Evolutionary conservation across 2,797 vertebrate genomes (phyloP), one percentile per base, ranked within the genome.

Genomic region (Orientallactaga sibirica): DNA sequence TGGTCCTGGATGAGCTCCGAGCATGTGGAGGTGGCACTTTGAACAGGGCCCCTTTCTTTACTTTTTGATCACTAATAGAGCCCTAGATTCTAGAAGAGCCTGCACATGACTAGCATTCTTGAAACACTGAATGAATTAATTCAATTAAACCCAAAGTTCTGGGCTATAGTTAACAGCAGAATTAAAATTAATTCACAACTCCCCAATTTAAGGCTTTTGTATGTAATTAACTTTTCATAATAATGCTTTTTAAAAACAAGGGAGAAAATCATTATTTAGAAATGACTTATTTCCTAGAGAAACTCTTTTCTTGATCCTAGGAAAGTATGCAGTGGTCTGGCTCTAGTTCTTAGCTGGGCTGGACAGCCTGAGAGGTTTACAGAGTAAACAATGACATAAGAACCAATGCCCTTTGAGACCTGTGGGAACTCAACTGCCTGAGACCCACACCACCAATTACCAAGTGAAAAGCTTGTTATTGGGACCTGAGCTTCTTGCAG

Each of bases 371-470:
- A 73, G 66, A 78, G 11, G 82, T 71, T 94, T 89, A 90, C 4
- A 71, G 2, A 81, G 76, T 84, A 92, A 94, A 95, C 19, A 94
- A 48, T 8, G 48, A 48, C 64, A 91, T 75, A 94, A 66, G 93
- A 91, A 92, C 82, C 29, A 66, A 0, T 91, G 61, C 66, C 79
- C 78, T 97, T 82, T 95, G 94, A 97, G 96, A 84, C 25, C 64
- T 83, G 55, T 61, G 94, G 93, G 15, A 97, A 93, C 84, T 86
- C 66, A 94, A 75, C 20, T 96, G 91, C 84, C 90, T 94, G 96
- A 97, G 95, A 96, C 4, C 85, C 58, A 92, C 6, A 92, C 61
- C n/a, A 94, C 61, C 95, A 97, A 96, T 78, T 94, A 95, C 25
- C 41, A 89, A 87, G 77, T 79, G 11, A 94, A 62, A 97, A 92